Evolutionary conservation across 2,797 vertebrate species (phyloP), one percentile per base, ranked within the genome.

Genomic region (Channallabes apus): DNA sequence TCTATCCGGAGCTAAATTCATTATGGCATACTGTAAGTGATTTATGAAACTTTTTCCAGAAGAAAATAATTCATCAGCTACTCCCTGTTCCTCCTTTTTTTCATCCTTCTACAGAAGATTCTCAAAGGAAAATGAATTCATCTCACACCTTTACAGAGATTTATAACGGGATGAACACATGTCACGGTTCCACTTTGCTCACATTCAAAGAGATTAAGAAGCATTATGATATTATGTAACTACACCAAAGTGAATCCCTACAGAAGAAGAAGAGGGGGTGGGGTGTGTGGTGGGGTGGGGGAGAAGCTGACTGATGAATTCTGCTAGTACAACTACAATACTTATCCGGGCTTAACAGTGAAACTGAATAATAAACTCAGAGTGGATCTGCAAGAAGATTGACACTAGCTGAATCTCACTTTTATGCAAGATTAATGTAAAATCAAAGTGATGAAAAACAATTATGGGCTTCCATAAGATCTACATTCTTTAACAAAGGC

Each of bases 41-140:
- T n/a, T 72, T 35, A 67, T 67, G 1, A 80, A 61, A 32, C 65
- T 38, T 46, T 38, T 24, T n/a, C 64, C 46, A 54, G 78, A 86
- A 84, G 56, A 65, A 14, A 38, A 82, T 27, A 84, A 81, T 87
- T 84, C 77, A 87, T 87, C 82, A 77, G 41, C 38, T 29, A 69
- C 54, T 24, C 68, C 56, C 35, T 27, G 15, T 73, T 41, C 54
- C 24, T 6, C 27, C 41, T 27, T 24, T 80, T 83, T 32, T 85
- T 82, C 82, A 84, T 80, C 58, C 54, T 20, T 54, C 58, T 58
- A 22, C 61, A 81, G 56, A 59, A 84, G 72, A 41, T 58, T 11
- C 80, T 78, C 59, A 62, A 79, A 78, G 58, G 64, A 65, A 82
- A 82, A 71, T 4, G 27, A 64, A 82, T 84, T 83, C 82, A 58